Evolutionary conservation across 2,888 invertebrate species (phyloP), one percentile per base, ranked within the genome.

Genomic region (Chrysopilus asiliformis): DNA sequence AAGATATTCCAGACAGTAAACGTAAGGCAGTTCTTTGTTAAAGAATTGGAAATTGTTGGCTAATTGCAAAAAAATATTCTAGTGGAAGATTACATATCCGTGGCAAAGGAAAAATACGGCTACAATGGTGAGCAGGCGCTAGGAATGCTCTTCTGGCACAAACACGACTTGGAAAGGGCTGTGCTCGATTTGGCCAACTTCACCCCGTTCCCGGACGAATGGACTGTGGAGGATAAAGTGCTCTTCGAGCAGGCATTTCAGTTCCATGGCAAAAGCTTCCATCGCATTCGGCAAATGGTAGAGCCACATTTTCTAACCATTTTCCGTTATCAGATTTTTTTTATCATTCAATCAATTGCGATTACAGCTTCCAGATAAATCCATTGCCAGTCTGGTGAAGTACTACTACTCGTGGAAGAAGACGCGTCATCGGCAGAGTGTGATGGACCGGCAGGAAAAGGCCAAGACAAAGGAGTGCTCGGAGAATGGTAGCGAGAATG

Each of bases 331-430:
- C n/a, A n/a, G n/a, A n/a, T n/a, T n/a, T n/a, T n/a, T n/a, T n/a
- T n/a, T n/a, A n/a, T n/a, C n/a, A n/a, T n/a, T n/a, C n/a, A n/a
- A n/a, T n/a, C n/a, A n/a, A n/a, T n/a, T n/a, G n/a, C n/a, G n/a
- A n/a, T n/a, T n/a, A 16, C 63, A 94, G 93, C 68, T 95, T 52
- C 95, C 95, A 20, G 95, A 95, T 59, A 97, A 97, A 68, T 84
- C 90, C 32, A 93, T 95, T 56, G 87, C 93, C 31, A 86, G 86
- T 50, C 68, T 97, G 52, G 94, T 97, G 2, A 93, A 93, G 64
- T 94, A 94, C 61, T 97, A 95, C 64, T 97, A 97, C 60, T 87
- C 90, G 53, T 95, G 95, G 95, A 97, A 97, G 64, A 95, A 95
- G 61, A 89, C 90, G 15, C 69, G 91, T 49, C 82, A 86, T 51